A percentile compares a stretch with the other conserved stretches of the same genome.
These are phyloP conservation scores for Allacma fusca DNA, from an alignment of 2,888 invertebrate species.

Conservation along the genomic window DNA sequence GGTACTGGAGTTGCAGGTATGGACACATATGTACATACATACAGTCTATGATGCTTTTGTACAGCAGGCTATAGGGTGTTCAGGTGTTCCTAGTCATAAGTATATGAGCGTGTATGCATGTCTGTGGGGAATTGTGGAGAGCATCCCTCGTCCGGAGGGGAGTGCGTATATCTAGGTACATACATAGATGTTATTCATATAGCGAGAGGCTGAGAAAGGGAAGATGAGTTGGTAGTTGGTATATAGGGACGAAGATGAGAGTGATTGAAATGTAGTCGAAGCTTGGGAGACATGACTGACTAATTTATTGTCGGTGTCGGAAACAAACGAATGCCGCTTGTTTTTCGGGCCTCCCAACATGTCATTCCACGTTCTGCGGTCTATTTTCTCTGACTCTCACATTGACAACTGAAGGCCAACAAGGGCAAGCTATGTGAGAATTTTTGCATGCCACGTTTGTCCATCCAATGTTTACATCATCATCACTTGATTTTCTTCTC, in stretches of 20 bases:
- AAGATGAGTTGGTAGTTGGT: background rate
- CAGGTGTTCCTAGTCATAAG: no score
- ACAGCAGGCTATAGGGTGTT: no score
- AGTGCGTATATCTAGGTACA: no score
- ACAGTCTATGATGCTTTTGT: no score
- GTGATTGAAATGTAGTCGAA: constrained; percentile 59
- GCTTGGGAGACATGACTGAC: constrained; percentile 54
- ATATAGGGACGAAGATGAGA: constrained; percentile 21
- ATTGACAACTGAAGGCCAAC: constrained; percentile 55
- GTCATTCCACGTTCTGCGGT: constrained; percentile 48
- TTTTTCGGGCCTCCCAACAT: constrained; percentile 55
- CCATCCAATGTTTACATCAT: constrained; percentile 39
- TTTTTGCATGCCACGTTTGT: constrained; percentile 41
- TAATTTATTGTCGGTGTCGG: constrained; percentile 57
- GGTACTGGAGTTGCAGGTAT: background rate
- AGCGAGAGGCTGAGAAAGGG: constrained; percentile 14
- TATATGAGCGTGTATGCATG: no score
- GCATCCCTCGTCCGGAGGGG: no score
- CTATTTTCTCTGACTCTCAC: constrained; percentile 44
- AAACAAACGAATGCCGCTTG: constrained; percentile 54
- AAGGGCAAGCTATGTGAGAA: constrained; percentile 39
- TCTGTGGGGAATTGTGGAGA: no score
- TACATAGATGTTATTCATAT: background rate
- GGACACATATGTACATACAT: background rate
- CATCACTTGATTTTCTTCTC: constrained; percentile 24